Evolutionary conservation across 2,113 vertebrate species (phyloP).

Genomic region (Hippoglossus stenolepis): DNA sequence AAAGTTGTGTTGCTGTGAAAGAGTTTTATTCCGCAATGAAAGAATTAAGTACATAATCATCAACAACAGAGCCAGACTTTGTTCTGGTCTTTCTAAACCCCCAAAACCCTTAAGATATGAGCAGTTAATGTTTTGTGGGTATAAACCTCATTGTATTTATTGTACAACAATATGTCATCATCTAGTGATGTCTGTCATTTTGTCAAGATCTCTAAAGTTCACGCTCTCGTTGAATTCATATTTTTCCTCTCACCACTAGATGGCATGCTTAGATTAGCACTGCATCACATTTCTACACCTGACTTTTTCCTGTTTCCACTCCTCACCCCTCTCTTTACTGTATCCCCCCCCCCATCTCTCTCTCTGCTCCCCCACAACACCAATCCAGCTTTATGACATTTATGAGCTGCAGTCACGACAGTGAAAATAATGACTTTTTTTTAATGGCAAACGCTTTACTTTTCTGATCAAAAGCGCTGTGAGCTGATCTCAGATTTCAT

Average conservation of each 20-base stretch:
- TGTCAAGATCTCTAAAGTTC: background rate
- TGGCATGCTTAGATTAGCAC: constrained; percentile 62
- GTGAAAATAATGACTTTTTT: constrained; percentile 43
- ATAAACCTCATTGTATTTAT: constrained; percentile 11
- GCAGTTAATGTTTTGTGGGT: background rate
- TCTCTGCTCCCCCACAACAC: background rate
- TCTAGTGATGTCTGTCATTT: constrained; percentile 9
- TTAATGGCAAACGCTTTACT: constrained; percentile 26
- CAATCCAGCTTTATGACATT: constrained; percentile 51
- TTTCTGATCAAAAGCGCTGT: constrained; percentile 39
- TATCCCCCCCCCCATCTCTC: background rate
- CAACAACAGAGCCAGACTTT: background rate
- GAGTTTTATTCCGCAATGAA: constrained; percentile 35
- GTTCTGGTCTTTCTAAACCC: background rate
- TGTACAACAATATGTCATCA: background rate
- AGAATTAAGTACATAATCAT: constrained; percentile 39
- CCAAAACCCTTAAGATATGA: background rate
- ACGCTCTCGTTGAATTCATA: background rate
- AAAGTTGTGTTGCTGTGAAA: constrained; percentile 33
- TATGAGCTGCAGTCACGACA: constrained; percentile 49
- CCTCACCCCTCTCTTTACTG: background rate
- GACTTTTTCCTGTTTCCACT: background rate
- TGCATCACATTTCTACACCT: background rate
- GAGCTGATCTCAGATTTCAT: constrained; percentile 53
- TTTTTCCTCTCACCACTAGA: constrained; percentile 67